Base-by-base conservation (phyloP, 2,113 vertebrate species). In the Ellobius talpinus region DNA sequence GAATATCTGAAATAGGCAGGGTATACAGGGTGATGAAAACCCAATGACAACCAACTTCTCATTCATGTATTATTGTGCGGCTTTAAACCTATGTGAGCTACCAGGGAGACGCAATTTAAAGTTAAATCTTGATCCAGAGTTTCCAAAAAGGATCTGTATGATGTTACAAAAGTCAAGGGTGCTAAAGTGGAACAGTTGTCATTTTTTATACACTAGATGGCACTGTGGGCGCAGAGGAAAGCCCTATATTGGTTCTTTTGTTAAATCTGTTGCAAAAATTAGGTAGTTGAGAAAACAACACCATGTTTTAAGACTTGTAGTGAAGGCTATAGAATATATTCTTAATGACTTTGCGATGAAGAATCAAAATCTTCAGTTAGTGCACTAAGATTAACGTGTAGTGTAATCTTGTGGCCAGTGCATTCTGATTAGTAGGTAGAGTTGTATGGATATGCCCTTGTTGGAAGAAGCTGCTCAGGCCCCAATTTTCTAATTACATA, bases 211-310 rank as follows among this genome's bases (percentile, higher is more conserved):
- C 98, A 97, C 98, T 73, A 95, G 98, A 98, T 98, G 98, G 98
- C 98, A 98, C 98, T 98, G 98, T 98, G 98, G 98, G 98, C 97
- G 97, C 98, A 98, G 97, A 94, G 87, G 98, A 98, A 95, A 89
- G 73, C 90, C 92, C 90, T 95, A 92, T 95, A 96, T 96, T 95
- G 79, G 76, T 96, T 96, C 91, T 87, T 96, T 94, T 94, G 97
- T 98, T 93, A 94, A 97, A 92, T 94, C 72, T 90, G 65, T 94
- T 73, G 85, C 87, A 91, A 96, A 96, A 95, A 81, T 92, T 74
- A 45, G 65, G 58, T 72, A 78, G 47, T 81, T 91, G 66, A 72
- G 88, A 94, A 91, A 90, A 94, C 93, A 95, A 91, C 39, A 78
- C 24, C 79, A 33, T 77, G 77, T 92, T 97, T 93, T 39, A 91